Evolutionary conservation across 2,113 vertebrate species (phyloP), one percentile per base, ranked within the genome.

Genomic region (Noturus placidus): DNA sequence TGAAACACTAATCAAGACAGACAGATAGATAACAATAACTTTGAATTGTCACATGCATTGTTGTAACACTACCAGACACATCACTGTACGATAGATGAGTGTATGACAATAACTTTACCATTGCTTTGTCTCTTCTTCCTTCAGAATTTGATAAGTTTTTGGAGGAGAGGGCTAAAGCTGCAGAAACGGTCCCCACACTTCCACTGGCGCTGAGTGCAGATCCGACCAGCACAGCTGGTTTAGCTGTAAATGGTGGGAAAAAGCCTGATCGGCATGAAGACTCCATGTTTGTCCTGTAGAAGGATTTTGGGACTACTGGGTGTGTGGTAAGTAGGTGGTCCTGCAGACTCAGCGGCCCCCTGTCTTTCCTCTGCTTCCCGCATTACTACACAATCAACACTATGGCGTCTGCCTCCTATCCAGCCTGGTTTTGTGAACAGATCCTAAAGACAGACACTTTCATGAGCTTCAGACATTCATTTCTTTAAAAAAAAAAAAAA

Each of bases 71-170:
- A n/a, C 15, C 69, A 38, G 69, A 72, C n/a, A 72, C n/a, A 35
- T 76, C 1, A 76, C 38, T 46, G 72, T 76, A 25, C 1, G 38
- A 13, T 46, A 76, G 46, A 22, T 20, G 50, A 56, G 19, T 35
- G 14, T 33, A 57, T 79, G 50, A 56, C 79, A 22, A 0, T 38
- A 56, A 61, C 54, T 72, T 1, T 20, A 54, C 63, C 5, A 13
- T 65, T 54, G 5, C 35, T 46, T 42, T 70, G 46, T 80, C 30
- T 70, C 63, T 77, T 74, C 35, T 57, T 69, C 83, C 57, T 1
- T 94, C 65, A 99, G 98, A 99, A 89, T 99, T 99, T 17, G 98
- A 99, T 93, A 99, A 98, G 91, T 99, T 99, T 91, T 95, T 99
- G 20, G 98, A 99, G 94, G 98, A 99, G 93, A 92, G 98, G 92